phyloP scores from a whole-genome alignment of 2,888 invertebrate genomes.

The Himalopsyche tibetana region DNA sequence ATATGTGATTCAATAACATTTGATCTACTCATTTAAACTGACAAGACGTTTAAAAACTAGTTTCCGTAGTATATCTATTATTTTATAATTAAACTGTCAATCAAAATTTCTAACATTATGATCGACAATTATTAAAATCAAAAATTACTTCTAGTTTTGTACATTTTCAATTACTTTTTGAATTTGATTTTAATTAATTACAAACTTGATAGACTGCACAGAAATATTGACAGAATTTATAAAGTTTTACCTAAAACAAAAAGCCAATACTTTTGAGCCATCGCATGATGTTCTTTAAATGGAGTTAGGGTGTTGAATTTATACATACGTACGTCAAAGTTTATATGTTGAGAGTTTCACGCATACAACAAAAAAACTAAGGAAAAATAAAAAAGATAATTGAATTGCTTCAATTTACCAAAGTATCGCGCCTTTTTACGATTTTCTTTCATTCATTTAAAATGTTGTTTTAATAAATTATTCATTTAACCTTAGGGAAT shows the following conservation, averaged over 20 bases:
- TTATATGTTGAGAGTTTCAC: neutral
- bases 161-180: too few species aligned
- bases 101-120: too few species aligned
- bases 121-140: too few species aligned
- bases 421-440: slow-evolving; percentile 23
- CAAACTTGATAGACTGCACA: too few species aligned
- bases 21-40: too few species aligned
- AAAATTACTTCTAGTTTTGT: too few species aligned
- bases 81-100: too few species aligned
- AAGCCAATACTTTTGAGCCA: neutral
- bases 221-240: too few species aligned
- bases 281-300: slow-evolving; percentile 7
- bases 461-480: neutral
- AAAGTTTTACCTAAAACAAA: neutral
- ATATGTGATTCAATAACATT: too few species aligned
- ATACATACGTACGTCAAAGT: neutral
- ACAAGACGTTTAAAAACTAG: too few species aligned
- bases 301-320: neutral
- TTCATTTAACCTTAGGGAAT: neutral
- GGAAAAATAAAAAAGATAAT: slow-evolving; percentile 39
- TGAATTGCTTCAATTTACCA: slow-evolving; percentile 24
- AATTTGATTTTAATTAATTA: too few species aligned
- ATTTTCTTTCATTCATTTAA: neutral
- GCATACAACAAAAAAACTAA: neutral
- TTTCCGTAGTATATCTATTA: too few species aligned